Evolutionary conservation across 1,140 invertebrate species (phyloP).

Genomic region (Leptestheria dahalacensis): DNA sequence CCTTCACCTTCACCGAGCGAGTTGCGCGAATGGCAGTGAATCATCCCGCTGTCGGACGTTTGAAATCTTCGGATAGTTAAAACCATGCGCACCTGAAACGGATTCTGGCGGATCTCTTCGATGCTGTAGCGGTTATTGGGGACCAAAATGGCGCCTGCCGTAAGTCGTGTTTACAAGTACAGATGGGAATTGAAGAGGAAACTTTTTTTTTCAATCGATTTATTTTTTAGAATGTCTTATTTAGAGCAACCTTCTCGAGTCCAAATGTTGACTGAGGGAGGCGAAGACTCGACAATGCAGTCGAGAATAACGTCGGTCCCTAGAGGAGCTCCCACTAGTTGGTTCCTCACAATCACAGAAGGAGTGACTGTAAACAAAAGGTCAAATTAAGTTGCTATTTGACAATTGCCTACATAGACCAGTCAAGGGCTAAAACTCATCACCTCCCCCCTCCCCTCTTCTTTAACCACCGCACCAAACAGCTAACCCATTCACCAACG

Average conservation of each 20-base stretch:
- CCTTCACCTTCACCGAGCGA: conserved; percentile 85
- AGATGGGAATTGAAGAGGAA: too few species aligned
- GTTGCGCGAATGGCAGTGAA: conserved; percentile 55
- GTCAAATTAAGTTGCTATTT: neutral
- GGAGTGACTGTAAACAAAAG: conserved; percentile 47
- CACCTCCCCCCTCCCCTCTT: too few species aligned
- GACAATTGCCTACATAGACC: too few species aligned
- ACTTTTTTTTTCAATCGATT: neutral
- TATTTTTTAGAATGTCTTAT: neutral
- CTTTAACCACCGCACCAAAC: too few species aligned
- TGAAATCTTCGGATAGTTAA: conserved; percentile 28
- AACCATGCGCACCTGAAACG: conserved; percentile 28
- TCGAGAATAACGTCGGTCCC: conserved; percentile 62
- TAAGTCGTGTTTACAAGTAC: neutral
- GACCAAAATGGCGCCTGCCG: conserved; percentile 9
- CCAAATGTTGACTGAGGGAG: conserved; percentile 80
- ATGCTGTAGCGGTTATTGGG: conserved; percentile 10
- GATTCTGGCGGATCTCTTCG: conserved; percentile 18
- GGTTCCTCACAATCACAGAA: conserved; percentile 62
- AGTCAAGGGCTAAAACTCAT: too few species aligned
- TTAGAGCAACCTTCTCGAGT: conserved; percentile 20
- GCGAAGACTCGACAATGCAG: conserved; percentile 61
- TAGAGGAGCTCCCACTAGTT: conserved; percentile 60
- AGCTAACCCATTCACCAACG: too few species aligned
- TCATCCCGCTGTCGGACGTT: conserved; percentile 30